Conservation (phyloP, 2,797 vertebrate species). For the Pyrocephalus nanus region DNA sequence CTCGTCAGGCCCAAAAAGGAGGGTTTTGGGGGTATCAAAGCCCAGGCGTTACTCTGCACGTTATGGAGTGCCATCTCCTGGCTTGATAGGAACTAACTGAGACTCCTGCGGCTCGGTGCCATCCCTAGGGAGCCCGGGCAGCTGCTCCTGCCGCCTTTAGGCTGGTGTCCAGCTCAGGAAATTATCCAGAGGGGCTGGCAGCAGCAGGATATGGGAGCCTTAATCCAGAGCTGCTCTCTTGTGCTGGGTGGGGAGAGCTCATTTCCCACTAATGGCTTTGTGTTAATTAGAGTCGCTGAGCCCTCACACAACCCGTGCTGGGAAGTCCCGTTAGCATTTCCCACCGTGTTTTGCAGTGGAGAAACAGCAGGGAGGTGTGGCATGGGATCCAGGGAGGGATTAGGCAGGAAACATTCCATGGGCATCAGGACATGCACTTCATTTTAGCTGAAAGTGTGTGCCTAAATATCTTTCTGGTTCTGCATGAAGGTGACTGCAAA, state of each 20-base stretch:
- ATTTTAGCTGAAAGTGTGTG: neutral
- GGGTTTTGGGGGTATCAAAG: neutral
- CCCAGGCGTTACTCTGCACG: neutral
- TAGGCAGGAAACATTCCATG: neutral
- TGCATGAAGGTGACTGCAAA: neutral
- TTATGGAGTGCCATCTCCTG: constrained; percentile 37
- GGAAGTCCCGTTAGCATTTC: neutral
- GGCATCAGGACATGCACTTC: neutral
- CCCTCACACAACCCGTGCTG: neutral
- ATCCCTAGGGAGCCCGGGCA: neutral
- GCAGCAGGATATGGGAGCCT: neutral
- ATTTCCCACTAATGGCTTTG: neutral
- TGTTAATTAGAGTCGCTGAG: neutral
- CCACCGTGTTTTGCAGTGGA: neutral
- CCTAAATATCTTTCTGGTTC: neutral
- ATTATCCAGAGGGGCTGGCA: neutral
- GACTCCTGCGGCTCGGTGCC: rapidly evolving
- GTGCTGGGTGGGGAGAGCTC: neutral
- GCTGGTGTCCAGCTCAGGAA: neutral
- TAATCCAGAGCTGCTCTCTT: neutral
- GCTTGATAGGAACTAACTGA: neutral
- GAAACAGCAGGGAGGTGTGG: neutral
- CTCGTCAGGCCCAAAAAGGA: neutral
- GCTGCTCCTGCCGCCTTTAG: neutral
- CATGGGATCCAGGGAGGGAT: neutral